A percentile compares a stretch with the other conserved stretches of the same genome.
Conservation (phyloP, 2,113 vertebrate genomes). For the Ciconia stormi region DNA sequence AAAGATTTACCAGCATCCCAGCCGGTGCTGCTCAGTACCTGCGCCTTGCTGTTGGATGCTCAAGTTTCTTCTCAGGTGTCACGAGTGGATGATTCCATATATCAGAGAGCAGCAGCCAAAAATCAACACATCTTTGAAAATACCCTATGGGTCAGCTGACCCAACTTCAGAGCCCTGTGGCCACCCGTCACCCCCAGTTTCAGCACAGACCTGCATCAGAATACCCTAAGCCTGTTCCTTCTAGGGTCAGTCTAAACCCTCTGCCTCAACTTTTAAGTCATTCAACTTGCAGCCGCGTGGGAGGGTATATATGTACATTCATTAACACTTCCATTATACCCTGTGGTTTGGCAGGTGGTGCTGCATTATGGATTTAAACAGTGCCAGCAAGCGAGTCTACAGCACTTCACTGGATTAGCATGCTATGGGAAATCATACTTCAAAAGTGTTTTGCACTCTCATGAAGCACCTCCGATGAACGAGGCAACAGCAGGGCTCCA, state of each 20-base stretch:
- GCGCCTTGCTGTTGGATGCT: background rate
- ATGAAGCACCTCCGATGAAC: background rate
- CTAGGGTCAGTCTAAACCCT: background rate
- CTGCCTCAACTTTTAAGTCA: background rate
- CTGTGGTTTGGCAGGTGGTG: constrained; percentile 45
- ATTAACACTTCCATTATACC: constrained; percentile 61
- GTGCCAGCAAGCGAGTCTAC: background rate
- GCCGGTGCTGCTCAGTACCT: background rate
- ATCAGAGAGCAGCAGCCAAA: background rate
- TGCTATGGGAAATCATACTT: constrained; percentile 10
- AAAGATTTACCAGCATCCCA: background rate
- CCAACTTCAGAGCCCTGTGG: background rate
- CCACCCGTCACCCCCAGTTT: background rate
- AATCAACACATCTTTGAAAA: background rate
- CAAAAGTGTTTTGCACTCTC: background rate
- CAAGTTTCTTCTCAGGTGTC: background rate
- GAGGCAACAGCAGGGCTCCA: background rate
- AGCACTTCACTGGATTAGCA: constrained; percentile 13
- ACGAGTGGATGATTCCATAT: background rate
- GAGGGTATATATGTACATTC: constrained; percentile 31
- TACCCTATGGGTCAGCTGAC: background rate
- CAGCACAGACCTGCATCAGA: background rate
- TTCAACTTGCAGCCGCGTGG: background rate
- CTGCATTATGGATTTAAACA: constrained; percentile 51
- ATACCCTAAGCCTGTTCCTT: background rate